phyloP scores from a whole-genome alignment of 2,888 invertebrate genomes.

The Scrobipalpa costella region DNA sequence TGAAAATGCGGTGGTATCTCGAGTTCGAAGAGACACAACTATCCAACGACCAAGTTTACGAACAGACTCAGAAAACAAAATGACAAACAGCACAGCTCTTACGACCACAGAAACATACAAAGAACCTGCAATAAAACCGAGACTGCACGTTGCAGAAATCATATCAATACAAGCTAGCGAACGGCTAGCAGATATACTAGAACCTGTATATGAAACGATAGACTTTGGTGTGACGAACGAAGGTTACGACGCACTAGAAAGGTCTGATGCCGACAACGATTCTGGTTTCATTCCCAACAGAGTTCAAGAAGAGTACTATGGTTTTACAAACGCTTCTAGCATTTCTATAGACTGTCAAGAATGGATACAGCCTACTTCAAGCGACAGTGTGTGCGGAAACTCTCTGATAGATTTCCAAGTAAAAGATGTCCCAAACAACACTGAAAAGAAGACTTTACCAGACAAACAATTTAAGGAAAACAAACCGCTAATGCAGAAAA shows the following conservation, averaged over 20 bases:
- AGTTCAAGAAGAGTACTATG: slow-evolving; percentile 55
- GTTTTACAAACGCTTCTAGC: slow-evolving; percentile 64
- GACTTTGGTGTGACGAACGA: slow-evolving; percentile 56
- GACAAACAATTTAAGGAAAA: background rate
- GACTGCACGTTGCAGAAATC: slow-evolving; percentile 71
- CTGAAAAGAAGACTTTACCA: slow-evolving; percentile 25
- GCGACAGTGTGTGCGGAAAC: slow-evolving; percentile 27
- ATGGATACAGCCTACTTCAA: slow-evolving; percentile 52
- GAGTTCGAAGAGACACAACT: slow-evolving; percentile 56
- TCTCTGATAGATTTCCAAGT: background rate
- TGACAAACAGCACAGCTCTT: slow-evolving; percentile 65
- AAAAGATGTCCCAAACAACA: background rate
- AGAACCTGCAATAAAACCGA: slow-evolving; percentile 53
- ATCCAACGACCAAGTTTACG: slow-evolving; percentile 54
- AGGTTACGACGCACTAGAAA: slow-evolving; percentile 59
- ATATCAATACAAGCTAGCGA: slow-evolving; percentile 72
- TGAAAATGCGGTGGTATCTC: slow-evolving; percentile 64
- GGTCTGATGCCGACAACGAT: slow-evolving; percentile 52
- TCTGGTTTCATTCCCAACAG: slow-evolving; percentile 52
- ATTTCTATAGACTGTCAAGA: slow-evolving; percentile 65
- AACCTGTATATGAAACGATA: slow-evolving; percentile 72
- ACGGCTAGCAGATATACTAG: slow-evolving; percentile 68
- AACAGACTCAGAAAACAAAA: slow-evolving; percentile 54
- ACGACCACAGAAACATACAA: slow-evolving; percentile 46
- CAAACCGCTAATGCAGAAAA: background rate